Conservation (phyloP, 1,140 invertebrate species). For the Drosophila equinoxialis region DNA sequence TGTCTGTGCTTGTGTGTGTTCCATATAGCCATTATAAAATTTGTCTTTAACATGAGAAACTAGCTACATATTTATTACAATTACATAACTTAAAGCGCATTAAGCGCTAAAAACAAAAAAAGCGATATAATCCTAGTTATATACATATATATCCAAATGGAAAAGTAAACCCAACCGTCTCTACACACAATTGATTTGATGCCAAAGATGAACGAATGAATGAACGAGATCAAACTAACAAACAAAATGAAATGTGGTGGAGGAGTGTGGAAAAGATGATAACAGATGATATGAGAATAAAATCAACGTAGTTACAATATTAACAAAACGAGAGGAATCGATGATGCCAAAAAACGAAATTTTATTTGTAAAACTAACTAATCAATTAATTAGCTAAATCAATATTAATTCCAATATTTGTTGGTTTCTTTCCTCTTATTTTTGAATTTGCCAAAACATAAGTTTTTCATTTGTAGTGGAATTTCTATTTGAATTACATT, state of each 20-base stretch:
- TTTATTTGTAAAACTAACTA: background rate
- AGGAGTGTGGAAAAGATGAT: conserved; percentile 13
- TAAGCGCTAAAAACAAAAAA: conserved; percentile 51
- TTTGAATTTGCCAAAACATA: no score
- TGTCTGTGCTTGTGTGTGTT: conserved; percentile 27
- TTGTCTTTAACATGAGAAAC: conserved; percentile 68
- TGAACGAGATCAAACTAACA: conserved; percentile 10
- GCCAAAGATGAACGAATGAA: conserved; percentile 67
- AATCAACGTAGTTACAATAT: background rate
- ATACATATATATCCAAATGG: conserved; percentile 53
- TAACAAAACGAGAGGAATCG: no score
- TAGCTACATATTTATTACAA: conserved; percentile 65
- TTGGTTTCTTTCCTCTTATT: no score
- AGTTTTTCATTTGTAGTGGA: conserved; percentile 2
- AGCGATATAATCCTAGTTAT: conserved; percentile 29
- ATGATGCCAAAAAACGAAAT: no score
- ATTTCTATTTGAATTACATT: background rate
- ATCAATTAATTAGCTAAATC: conserved; percentile 1
- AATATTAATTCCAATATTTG: background rate
- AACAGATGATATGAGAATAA: background rate
- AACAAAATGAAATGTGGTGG: background rate
- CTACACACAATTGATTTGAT: conserved; percentile 45
- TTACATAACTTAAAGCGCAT: conserved; percentile 60
- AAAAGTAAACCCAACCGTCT: conserved; percentile 28
- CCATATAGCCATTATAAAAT: conserved; percentile 70